phyloP scores from a whole-genome alignment of 2,113 vertebrate genomes.

The Calypte anna region DNA sequence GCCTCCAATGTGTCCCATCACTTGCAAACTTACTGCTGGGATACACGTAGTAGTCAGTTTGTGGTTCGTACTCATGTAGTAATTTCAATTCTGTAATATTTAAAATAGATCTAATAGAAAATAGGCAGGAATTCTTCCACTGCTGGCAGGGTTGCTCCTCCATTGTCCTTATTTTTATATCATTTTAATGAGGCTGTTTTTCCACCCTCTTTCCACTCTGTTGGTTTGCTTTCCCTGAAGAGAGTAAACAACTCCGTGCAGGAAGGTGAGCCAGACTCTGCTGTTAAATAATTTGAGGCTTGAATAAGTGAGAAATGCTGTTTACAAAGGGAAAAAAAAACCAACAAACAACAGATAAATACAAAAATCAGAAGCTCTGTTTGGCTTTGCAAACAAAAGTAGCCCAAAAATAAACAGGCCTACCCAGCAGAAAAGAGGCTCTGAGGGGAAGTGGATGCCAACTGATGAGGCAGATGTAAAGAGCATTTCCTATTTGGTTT shows the following conservation, averaged over 20 bases:
- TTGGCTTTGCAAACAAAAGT: constrained; percentile 65
- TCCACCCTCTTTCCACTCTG: neutral
- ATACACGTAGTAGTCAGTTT: fast-evolving
- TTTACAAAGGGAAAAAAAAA: constrained; percentile 55
- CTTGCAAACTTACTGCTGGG: neutral
- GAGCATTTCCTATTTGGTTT: constrained; percentile 78
- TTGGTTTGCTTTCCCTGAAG: constrained; percentile 35
- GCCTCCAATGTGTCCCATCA: fast-evolving
- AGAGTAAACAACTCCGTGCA: constrained; percentile 21
- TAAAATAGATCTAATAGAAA: neutral
- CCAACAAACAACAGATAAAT: neutral
- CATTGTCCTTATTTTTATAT: constrained; percentile 3
- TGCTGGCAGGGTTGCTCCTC: neutral
- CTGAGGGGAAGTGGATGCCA: constrained; percentile 69
- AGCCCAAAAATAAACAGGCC: constrained; percentile 64
- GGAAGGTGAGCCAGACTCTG: constrained; percentile 67
- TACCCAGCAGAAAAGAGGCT: constrained; percentile 33
- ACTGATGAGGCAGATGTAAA: constrained; percentile 73
- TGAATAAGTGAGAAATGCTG: constrained; percentile 38
- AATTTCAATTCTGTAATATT: neutral
- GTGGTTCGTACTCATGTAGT: neutral
- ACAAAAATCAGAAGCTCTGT: constrained; percentile 61
- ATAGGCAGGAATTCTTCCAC: neutral
- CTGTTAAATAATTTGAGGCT: constrained; percentile 13
- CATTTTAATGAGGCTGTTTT: neutral